phyloP scores from a whole-genome alignment of 2,113 vertebrate genomes.

The Platysteira castanea region DNA sequence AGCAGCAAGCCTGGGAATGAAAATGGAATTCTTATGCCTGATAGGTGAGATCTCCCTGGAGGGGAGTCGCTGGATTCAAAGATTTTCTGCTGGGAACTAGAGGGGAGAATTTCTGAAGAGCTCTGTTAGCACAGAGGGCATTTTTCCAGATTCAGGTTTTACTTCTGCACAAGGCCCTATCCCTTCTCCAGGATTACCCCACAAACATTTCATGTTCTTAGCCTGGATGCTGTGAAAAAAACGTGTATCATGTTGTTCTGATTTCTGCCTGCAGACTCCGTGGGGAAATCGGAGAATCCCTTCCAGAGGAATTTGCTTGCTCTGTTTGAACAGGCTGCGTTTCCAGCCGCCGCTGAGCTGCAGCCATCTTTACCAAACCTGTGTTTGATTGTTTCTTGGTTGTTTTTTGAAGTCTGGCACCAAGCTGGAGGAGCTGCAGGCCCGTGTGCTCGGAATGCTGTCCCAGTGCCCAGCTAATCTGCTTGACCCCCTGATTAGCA shows the following conservation, averaged over 20 bases:
- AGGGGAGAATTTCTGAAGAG: neutral
- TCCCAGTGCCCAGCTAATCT: constrained; percentile 30
- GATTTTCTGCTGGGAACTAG: neutral
- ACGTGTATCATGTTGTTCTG: constrained; percentile 1
- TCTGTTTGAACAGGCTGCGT: constrained; percentile 10
- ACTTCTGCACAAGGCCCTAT: neutral
- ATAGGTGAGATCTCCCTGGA: neutral
- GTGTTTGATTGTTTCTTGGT: neutral
- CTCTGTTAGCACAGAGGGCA: neutral
- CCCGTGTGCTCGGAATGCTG: constrained; percentile 3
- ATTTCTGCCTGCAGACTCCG: constrained; percentile 32
- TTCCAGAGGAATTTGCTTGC: constrained; percentile 7
- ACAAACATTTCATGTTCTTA: neutral
- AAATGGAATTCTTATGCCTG: neutral
- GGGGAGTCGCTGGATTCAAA: neutral
- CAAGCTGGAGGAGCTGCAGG: constrained; percentile 42
- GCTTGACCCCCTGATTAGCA: constrained; percentile 48
- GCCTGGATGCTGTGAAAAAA: constrained; percentile 10
- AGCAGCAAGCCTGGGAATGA: neutral
- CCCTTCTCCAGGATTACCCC: neutral
- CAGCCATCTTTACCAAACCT: constrained; percentile 18
- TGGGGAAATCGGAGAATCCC: constrained; percentile 38
- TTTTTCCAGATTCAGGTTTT: neutral
- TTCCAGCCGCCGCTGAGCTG: neutral
- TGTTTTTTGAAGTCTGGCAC: constrained; percentile 6